Conservation (phyloP, 2,888 invertebrate genomes). For the Dioctria linearis region DNA sequence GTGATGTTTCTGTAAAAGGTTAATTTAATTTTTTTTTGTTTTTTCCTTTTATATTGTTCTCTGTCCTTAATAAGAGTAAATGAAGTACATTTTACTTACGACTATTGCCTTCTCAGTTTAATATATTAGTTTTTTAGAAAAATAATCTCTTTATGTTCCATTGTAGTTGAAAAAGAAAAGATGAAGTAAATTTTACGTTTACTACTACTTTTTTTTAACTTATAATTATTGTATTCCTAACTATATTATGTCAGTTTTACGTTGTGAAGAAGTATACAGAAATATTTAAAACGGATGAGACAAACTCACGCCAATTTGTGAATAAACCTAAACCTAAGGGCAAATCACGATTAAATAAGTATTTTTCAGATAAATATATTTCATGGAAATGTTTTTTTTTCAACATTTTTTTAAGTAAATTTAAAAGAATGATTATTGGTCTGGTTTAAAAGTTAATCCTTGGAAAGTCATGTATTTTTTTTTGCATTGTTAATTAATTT, state of each 20-base stretch:
- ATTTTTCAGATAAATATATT: constrained; percentile 15
- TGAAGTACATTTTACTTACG: constrained; percentile 24
- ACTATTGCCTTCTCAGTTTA: constrained; percentile 28
- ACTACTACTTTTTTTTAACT: background rate
- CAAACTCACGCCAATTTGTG: background rate
- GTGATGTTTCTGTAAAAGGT: constrained; percentile 58
- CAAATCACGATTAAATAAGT: background rate
- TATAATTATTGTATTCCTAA: background rate
- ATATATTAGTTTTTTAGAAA: constrained; percentile 30
- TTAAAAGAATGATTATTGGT: too few relatives aligned
- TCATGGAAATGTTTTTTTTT: constrained; percentile 15
- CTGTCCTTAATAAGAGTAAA: constrained; percentile 21
- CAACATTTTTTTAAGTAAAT: too few relatives aligned
- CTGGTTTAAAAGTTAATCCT: too few relatives aligned
- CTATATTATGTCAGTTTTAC: background rate
- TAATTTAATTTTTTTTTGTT: constrained; percentile 45
- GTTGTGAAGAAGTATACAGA: constrained; percentile 22
- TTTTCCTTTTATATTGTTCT: background rate
- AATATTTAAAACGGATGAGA: constrained; percentile 21
- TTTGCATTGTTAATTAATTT: too few relatives aligned
- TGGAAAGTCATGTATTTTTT: too few relatives aligned
- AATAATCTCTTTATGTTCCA: constrained; percentile 17
- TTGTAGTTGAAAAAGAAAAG: constrained; percentile 5
- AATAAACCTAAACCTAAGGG: too few relatives aligned
- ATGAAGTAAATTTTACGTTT: constrained; percentile 24